Conservation (phyloP, 2,888 invertebrate species). For the Spodoptera exigua region DNA sequence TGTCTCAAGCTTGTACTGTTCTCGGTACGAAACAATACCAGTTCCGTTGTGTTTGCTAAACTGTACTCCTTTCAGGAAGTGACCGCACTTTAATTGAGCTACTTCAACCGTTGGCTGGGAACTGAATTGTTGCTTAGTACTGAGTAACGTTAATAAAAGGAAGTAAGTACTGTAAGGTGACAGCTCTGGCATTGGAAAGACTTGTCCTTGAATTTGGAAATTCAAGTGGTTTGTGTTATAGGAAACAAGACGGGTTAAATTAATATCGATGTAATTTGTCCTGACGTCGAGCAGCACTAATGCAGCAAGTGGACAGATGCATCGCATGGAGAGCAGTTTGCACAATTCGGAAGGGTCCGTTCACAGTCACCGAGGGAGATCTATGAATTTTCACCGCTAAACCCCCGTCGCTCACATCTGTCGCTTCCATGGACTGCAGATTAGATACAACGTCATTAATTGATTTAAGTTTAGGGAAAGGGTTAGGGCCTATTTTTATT, state of each 20-base stretch:
- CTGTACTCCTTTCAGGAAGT: slow-evolving; percentile 84
- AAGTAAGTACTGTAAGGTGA: slow-evolving; percentile 62
- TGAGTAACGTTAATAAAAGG: slow-evolving; percentile 59
- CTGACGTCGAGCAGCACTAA: slow-evolving; percentile 42
- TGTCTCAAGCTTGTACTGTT: slow-evolving; percentile 82
- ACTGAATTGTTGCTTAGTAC: slow-evolving; percentile 58
- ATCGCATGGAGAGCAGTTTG: slow-evolving; percentile 81
- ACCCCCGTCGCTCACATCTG: slow-evolving; percentile 87
- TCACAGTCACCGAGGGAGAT: slow-evolving; percentile 77
- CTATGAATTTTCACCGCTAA: slow-evolving; percentile 80
- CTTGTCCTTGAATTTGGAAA: slow-evolving; percentile 61
- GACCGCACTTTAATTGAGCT: slow-evolving; percentile 71
- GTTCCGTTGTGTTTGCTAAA: slow-evolving; percentile 87
- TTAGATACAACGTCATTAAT: slow-evolving; percentile 86
- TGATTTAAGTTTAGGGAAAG: slow-evolving; percentile 79
- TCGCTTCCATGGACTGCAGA: slow-evolving; percentile 79
- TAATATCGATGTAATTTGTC: slow-evolving; percentile 54
- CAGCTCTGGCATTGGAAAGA: slow-evolving; percentile 61
- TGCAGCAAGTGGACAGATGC: slow-evolving; percentile 86
- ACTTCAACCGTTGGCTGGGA: slow-evolving; percentile 64
- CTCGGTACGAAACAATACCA: slow-evolving; percentile 87
- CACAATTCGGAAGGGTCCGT: slow-evolving; percentile 83
- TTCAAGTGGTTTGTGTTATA: too few relatives aligned
- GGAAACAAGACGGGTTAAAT: too few relatives aligned
- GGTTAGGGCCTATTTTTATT: slow-evolving; percentile 75